Evolutionary conservation across 2,888 invertebrate genomes (phyloP).

Genomic region (Cabera pusaria): DNA sequence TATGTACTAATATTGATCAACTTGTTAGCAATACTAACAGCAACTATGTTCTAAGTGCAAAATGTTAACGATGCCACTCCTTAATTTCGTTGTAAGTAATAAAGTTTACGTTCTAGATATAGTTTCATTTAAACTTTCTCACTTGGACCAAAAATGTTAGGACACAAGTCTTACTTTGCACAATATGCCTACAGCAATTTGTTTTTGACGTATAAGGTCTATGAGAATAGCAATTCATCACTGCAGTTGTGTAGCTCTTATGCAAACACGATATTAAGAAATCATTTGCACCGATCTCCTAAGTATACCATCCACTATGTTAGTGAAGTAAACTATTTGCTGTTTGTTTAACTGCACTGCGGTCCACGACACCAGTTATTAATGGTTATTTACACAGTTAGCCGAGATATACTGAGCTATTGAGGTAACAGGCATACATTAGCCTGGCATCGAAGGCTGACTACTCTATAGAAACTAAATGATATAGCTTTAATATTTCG

Average conservation of each 20-base stretch:
- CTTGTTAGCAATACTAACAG: too few species aligned
- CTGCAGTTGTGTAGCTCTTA: conserved; percentile 3
- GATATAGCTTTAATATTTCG: conserved; percentile 24
- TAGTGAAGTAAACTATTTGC: conserved; percentile 7
- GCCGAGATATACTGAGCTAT: conserved; percentile 22
- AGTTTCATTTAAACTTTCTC: not conserved
- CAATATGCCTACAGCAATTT: conserved; percentile 6
- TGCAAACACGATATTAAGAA: conserved; percentile 10
- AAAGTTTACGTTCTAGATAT: too few species aligned
- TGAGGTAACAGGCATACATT: conserved; percentile 23
- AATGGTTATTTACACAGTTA: conserved; percentile 22
- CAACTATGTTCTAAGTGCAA: too few species aligned
- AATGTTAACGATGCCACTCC: too few species aligned
- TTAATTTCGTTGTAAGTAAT: too few species aligned
- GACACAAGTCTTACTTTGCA: conserved; percentile 8
- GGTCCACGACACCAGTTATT: conserved; percentile 10
- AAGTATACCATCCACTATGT: conserved; percentile 1
- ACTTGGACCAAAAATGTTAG: conserved; percentile 9
- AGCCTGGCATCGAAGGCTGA: conserved; percentile 22
- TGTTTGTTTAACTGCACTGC: conserved; percentile 12
- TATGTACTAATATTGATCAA: too few species aligned
- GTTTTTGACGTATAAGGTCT: conserved; percentile 4
- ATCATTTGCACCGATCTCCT: conserved; percentile 7
- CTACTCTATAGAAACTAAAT: conserved; percentile 23
- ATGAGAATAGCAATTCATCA: conserved; percentile 9